Base-by-base conservation (phyloP, 2,888 invertebrate species). In the Apamea crenata region DNA sequence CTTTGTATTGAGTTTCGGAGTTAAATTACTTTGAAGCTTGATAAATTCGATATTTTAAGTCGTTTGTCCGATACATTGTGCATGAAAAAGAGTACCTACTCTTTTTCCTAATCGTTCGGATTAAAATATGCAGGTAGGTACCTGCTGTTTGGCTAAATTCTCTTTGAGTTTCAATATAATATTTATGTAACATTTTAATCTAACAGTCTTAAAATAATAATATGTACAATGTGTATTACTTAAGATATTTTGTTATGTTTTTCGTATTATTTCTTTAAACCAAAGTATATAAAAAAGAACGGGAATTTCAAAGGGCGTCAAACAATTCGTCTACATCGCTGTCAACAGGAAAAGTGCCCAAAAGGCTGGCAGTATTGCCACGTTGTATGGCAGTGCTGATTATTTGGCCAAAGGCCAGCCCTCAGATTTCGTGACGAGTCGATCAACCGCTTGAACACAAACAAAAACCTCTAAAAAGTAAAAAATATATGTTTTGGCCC, bases 1-100 rank as follows among this genome's bases (percentile, higher is more conserved):
- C 59, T 82, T 78, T 75, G 69, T 74, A 74, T 74, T 44, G 63
- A 36, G 36, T 72, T 81, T 47, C 59, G 21, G 40, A 72, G 74
- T 65, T 59, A 77, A 65, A 59, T 66, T 61, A 70, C 25, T 71
- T 77, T n/a, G 8, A 2, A 44, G 36, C 10, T 67, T 61, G 53
- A 67, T 82, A 50, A 53, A 61, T 69, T 77, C 50, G 77, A 68
- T 56, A 50, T 81, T 73, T 59, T 53, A 69, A 53, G 21, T n/a
- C 12, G 14, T 53, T 32, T 56, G 32, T 78, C 29, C 47, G 50
- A 53, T 68, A 59, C 16, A 25, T 53, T 44, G 68, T 75, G 29
- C 29, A 63, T 82, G 14, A 50, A 32, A 47, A 65, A 44, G 76
- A 25, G 8, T 47, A n/a, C n/a, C n/a, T n/a, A n/a, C n/a, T n/a